A percentile compares a stretch with the other conserved stretches of the same genome.
Conservation (phyloP, 2,113 vertebrate species). For the Macquaria australasica region DNA sequence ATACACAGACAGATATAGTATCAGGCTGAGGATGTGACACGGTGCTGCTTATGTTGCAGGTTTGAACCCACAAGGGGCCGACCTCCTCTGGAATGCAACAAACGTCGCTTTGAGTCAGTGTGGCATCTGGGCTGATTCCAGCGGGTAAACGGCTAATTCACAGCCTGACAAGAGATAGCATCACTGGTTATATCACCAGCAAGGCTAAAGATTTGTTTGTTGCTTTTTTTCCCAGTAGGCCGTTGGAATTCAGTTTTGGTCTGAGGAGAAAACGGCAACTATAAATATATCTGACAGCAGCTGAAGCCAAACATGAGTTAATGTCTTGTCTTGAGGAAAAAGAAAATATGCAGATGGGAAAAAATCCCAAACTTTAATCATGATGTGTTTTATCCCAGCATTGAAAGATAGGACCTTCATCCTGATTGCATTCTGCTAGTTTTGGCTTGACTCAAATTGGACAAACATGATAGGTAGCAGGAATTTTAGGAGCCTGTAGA, state of each 20-base stretch:
- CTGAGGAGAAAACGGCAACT: conserved; percentile 29
- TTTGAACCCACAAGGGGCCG: conserved; percentile 1
- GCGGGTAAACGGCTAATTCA: conserved; percentile 36
- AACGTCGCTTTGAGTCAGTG: conserved; percentile 2
- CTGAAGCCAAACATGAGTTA: conserved; percentile 45
- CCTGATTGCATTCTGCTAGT: conserved; percentile 27
- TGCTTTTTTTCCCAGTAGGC: conserved; percentile 31
- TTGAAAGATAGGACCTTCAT: conserved; percentile 51
- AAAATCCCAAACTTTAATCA: conserved; percentile 58
- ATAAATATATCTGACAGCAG: conserved; percentile 47
- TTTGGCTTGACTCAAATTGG: conserved; percentile 39
- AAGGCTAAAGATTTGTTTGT: conserved; percentile 42
- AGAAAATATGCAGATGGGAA: conserved; percentile 49
- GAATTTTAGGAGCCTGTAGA: conserved; percentile 9
- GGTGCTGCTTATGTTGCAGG: conserved; percentile 18
- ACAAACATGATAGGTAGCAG: neutral
- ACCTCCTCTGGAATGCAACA: conserved; percentile 36
- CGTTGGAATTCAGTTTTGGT: conserved; percentile 41
- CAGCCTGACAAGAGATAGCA: conserved; percentile 24
- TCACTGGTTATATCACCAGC: conserved; percentile 9
- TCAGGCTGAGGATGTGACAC: conserved; percentile 42
- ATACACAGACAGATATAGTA: conserved; percentile 65
- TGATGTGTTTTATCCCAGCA: conserved; percentile 29
- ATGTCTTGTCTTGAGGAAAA: conserved; percentile 42
- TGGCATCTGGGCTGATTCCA: conserved; percentile 10